Evolutionary conservation across 2,888 invertebrate genomes (phyloP).

Genomic region (Caenorhabditis sp.): DNA sequence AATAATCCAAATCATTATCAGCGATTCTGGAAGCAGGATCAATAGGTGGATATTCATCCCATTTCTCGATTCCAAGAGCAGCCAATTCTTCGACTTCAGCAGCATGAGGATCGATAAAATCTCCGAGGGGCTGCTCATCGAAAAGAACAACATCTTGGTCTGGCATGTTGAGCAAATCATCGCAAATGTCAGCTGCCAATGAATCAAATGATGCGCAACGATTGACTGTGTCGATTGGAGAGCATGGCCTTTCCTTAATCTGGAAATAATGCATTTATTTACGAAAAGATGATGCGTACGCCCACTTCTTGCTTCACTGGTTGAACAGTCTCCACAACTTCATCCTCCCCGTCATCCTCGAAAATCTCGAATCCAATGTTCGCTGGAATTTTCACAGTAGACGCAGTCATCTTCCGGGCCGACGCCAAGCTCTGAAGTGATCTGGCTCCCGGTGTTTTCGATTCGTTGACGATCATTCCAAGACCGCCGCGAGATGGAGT

Average conservation of each 20-base stretch:
- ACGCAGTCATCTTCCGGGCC: constrained; percentile 14
- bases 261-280: not conserved
- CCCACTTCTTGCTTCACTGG: not conserved
- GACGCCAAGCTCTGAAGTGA: constrained; percentile 46
- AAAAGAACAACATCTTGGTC: constrained; percentile 28
- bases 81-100: constrained; percentile 10
- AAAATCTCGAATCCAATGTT: constrained; percentile 37
- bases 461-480: constrained; percentile 53
- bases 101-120: constrained; percentile 1
- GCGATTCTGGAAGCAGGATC: constrained; percentile 49
- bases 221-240: constrained; percentile 31
- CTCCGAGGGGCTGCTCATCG: constrained; percentile 20
- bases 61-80: constrained; percentile 31
- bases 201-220: constrained; percentile 34
- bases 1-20: constrained; percentile 19
- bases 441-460: constrained; percentile 53
- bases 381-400: constrained; percentile 4
- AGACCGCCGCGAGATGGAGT: constrained; percentile 46
- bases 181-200: constrained; percentile 31
- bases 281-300: not conserved
- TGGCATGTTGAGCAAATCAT: constrained; percentile 34
- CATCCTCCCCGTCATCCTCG: constrained; percentile 36
- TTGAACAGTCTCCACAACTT: not conserved
- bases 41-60: constrained; percentile 58
- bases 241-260: constrained; percentile 6